phyloP scores from a whole-genome alignment of 2,113 vertebrate genomes.

The Cyanoramphus novaezelandiae region DNA sequence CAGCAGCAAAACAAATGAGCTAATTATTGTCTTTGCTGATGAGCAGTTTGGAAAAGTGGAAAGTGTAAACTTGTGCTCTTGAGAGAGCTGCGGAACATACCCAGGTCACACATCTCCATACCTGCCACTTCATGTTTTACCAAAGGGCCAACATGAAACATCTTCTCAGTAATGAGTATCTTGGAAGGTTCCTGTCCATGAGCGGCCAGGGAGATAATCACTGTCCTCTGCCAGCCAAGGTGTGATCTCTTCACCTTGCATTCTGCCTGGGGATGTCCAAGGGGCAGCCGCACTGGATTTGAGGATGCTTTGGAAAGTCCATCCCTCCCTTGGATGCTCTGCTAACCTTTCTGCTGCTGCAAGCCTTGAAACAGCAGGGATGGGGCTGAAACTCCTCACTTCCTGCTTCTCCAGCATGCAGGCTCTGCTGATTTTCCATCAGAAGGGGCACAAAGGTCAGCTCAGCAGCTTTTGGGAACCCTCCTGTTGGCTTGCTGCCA shows the following conservation, averaged over 20 bases:
- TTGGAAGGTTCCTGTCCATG: background rate
- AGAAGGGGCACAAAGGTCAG: background rate
- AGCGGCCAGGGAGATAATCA: fast-evolving
- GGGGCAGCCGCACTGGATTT: background rate
- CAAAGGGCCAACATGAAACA: background rate
- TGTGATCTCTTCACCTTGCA: fast-evolving
- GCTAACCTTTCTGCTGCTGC: background rate
- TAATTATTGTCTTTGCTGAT: background rate
- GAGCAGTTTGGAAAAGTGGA: background rate
- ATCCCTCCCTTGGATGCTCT: fast-evolving
- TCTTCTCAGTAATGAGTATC: background rate
- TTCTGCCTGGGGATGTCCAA: background rate
- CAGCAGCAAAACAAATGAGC: background rate
- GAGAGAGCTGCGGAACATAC: background rate
- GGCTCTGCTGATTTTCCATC: background rate
- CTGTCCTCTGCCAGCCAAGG: background rate
- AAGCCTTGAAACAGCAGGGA: background rate
- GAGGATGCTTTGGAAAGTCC: background rate
- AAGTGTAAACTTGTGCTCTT: background rate
- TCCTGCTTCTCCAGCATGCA: background rate
- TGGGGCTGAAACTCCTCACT: background rate
- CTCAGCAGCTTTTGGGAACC: background rate
- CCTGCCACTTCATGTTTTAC: background rate
- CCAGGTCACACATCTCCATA: background rate
- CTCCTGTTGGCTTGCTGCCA: background rate